Conservation (phyloP, 2,797 vertebrate species). For the Anabacerthia variegaticeps region DNA sequence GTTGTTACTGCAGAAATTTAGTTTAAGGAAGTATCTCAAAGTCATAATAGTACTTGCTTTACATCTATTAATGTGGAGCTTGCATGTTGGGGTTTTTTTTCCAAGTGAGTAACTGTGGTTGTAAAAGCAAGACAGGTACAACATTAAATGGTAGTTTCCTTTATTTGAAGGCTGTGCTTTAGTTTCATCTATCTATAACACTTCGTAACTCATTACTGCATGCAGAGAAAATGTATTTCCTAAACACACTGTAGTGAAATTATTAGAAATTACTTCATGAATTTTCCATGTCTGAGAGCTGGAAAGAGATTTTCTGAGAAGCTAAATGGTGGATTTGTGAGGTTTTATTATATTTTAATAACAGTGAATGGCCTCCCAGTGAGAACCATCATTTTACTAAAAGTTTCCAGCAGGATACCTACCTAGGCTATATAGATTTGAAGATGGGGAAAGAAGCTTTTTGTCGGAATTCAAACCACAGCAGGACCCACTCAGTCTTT, state of each 20-base stretch:
- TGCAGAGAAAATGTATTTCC: neutral
- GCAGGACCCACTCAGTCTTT: neutral
- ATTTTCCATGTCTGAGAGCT: neutral
- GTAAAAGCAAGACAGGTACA: neutral
- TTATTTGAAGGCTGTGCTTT: neutral
- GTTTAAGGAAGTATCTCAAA: neutral
- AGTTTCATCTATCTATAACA: neutral
- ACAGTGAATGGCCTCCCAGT: neutral
- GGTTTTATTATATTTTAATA: neutral
- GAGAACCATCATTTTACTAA: neutral
- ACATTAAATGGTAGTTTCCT: neutral
- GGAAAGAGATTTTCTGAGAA: neutral
- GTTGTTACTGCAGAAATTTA: neutral
- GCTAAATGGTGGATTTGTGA: neutral
- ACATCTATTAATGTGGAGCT: neutral
- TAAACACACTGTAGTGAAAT: neutral
- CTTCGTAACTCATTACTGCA: neutral
- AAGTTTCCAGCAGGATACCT: neutral
- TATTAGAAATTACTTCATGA: neutral
- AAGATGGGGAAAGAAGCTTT: neutral
- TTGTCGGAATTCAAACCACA: neutral
- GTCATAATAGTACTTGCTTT: neutral
- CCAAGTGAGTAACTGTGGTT: neutral
- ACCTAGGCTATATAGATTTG: neutral
- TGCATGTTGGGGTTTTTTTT: neutral